Conservation (phyloP, 92 coral and sea anemone species). For the Hydrozoanthus gracilis region DNA sequence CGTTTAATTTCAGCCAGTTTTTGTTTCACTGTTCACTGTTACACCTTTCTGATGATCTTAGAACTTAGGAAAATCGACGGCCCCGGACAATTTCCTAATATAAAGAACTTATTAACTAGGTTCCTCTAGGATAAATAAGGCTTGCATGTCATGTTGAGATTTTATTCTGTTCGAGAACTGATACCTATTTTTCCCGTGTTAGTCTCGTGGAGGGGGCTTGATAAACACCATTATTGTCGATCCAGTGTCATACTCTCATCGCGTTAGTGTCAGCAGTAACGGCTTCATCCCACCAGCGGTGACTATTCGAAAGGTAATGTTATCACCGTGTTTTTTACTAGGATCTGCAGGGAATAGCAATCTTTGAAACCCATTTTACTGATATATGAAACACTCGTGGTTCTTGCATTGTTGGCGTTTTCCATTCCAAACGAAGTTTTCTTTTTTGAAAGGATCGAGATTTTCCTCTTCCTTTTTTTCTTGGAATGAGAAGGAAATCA, state of each 20-base stretch:
- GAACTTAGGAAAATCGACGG: neutral
- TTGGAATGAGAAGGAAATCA: too few relatives aligned
- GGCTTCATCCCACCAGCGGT: slow-evolving; percentile 76
- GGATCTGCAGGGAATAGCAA: neutral
- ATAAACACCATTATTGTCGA: slow-evolving; percentile 78
- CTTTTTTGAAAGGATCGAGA: too few relatives aligned
- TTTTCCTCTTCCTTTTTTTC: too few relatives aligned
- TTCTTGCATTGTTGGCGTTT: too few relatives aligned
- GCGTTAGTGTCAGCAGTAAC: slow-evolving; percentile 68
- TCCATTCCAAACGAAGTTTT: too few relatives aligned
- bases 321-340: neutral
- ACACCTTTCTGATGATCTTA: too few relatives aligned
- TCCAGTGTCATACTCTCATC: slow-evolving; percentile 74
- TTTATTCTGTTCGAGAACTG: neutral
- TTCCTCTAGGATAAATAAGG: too few relatives aligned
- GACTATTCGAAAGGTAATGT: slow-evolving; percentile 69
- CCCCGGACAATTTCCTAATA: too few relatives aligned
- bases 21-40: too few relatives aligned
- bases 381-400: neutral
- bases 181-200: neutral
- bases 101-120: too few relatives aligned
- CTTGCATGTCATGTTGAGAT: neutral
- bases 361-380: neutral
- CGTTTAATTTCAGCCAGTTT: neutral
- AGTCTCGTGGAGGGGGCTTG: slow-evolving; percentile 57